Conservation (phyloP, 2,797 vertebrate species). For the Oceanodroma leucorhoa region DNA sequence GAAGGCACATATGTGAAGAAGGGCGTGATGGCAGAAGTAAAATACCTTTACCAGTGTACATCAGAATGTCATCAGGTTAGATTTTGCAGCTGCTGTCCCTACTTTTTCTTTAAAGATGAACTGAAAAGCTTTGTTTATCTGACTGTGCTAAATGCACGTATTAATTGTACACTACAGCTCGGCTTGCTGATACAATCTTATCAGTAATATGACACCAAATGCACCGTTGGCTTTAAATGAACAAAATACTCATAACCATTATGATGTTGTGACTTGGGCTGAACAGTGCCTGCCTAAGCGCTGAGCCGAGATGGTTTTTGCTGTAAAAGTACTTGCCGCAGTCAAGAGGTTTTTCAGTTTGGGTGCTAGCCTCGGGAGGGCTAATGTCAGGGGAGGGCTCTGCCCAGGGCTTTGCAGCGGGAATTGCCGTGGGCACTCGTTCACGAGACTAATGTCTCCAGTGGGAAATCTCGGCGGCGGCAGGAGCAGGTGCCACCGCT, state of each 20-base stretch:
- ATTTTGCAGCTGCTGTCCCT: neutral
- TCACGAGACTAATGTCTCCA: rapidly evolving
- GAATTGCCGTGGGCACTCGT: rapidly evolving
- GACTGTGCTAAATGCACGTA: neutral
- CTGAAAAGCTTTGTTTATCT: neutral
- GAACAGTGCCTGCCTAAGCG: rapidly evolving
- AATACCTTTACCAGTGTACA: rapidly evolving
- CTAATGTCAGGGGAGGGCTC: neutral
- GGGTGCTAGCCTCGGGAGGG: neutral
- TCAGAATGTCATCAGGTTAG: neutral
- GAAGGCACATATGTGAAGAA: neutral
- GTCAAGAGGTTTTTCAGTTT: too few species aligned
- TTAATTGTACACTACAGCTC: neutral
- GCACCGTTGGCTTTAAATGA: neutral
- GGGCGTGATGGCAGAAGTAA: neutral
- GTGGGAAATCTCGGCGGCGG: neutral
- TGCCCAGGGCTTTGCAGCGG: neutral
- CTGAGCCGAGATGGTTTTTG: neutral
- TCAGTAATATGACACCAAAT: neutral
- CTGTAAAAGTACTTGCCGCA: neutral
- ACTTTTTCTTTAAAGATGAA: neutral
- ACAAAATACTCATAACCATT: neutral
- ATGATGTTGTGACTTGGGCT: neutral
- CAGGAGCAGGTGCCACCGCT: neutral
- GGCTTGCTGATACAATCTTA: neutral